Base-by-base conservation (phyloP, 2,113 vertebrate species). In the Pseudorhombus dupliciocellatus region DNA sequence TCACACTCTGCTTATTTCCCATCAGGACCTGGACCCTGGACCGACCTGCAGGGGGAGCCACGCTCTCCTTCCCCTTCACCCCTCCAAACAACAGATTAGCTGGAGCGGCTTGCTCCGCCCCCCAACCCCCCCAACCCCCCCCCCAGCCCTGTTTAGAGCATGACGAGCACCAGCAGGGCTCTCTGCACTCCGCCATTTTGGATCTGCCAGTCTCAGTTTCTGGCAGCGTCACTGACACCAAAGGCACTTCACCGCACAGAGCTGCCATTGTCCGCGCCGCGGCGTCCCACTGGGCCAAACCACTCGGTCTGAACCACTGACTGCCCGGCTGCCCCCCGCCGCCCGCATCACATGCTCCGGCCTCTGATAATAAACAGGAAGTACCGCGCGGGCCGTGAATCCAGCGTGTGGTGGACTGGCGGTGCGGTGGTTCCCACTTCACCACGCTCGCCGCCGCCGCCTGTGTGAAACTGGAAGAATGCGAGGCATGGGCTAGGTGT, bases 301-400 rank as follows among this genome's bases (percentile, higher is more conserved):
- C 88, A 88, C 88, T 92, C 79, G 88, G 85, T 89, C 84, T 88
- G 78, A 89, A 87, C 88, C 89, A 89, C 86, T 87, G 89, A 83
- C 88, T 80, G 79, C 59, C 76, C 52, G 85, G 68, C 86, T 75
- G 85, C 68, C 86, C 68, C 86, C 73, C 81, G 81, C 88, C 86
- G 75, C 64, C 71, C 60, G 20, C 76, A 56, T 87, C 87, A 88
- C 89, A 81, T 87, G 86, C 87, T 75, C 80, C 77, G 48, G 59
- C 57, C 75, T 85, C 82, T 70, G 75, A 89, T 78, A 70, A 79
- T 77, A 86, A 86, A 88, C 88, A 88, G 88, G 89, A 92, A 90
- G 88, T 84, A 70, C 80, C 75, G 70, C 51, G 75, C 58, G 10
- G 66, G 72, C 37, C 15, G 56, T 70, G 74, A 84, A 84, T 84